phyloP scores from a whole-genome alignment of 2,113 vertebrate species.

The Turnix velox region DNA sequence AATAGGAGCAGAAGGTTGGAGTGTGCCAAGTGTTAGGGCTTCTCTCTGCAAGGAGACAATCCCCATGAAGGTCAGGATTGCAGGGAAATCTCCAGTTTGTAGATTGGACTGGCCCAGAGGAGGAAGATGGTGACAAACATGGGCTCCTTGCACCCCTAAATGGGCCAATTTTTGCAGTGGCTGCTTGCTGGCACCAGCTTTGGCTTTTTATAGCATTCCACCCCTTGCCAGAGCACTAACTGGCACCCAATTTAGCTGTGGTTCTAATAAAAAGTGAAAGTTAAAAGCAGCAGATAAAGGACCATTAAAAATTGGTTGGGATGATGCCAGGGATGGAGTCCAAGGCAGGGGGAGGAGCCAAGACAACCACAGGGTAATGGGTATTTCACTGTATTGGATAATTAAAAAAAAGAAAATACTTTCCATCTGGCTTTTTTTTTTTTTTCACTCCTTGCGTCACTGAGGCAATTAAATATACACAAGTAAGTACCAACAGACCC shows the following conservation, averaged over 20 bases:
- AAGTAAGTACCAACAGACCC: background rate
- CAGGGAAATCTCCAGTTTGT: accelerated
- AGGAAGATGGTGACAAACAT: background rate
- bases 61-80: background rate
- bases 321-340: background rate
- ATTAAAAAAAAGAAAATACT: constrained; percentile 48
- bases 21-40: accelerated
- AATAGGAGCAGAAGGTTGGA: background rate
- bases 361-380: background rate
- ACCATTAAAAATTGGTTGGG: constrained; percentile 45
- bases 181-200: background rate
- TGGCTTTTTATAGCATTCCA: background rate
- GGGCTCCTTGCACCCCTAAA: background rate
- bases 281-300: constrained; percentile 49
- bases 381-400: background rate
- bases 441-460: background rate
- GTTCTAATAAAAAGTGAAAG: constrained; percentile 46
- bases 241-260: constrained; percentile 39
- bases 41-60: background rate
- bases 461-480: constrained; percentile 18
- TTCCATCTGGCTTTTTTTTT: constrained; percentile 49
- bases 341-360: constrained; percentile 13
- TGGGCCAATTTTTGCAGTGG: background rate
- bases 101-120: background rate
- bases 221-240: background rate